Evolutionary conservation across 2,888 invertebrate species (phyloP).

Genomic region (Lithosia quadra): DNA sequence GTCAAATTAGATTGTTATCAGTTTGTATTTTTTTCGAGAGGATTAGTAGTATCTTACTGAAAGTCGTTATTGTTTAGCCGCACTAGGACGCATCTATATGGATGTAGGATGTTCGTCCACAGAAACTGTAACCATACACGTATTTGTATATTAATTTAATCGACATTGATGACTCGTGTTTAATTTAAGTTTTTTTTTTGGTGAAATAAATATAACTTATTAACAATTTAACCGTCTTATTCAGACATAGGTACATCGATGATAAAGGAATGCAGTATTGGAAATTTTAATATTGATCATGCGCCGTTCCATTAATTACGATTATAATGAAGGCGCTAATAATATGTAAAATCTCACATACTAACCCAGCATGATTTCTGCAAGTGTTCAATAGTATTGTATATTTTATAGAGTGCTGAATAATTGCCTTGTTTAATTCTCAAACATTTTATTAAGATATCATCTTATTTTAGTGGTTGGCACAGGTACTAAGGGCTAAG

Average conservation of each 20-base stretch:
- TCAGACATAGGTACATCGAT: background rate
- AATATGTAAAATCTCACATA: conserved; percentile 13
- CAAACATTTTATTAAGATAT: conserved; percentile 66
- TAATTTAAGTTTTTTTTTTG: background rate
- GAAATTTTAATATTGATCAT: conserved; percentile 34
- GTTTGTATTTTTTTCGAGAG: no score
- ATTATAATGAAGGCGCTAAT: conserved; percentile 24
- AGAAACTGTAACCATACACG: no score
- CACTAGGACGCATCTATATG: no score
- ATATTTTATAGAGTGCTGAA: conserved; percentile 39
- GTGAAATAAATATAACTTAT: background rate
- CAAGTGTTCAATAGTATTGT: conserved; percentile 25
- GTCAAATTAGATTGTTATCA: background rate
- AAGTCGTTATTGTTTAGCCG: no score
- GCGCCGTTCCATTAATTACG: conserved; percentile 19
- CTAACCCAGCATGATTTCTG: conserved; percentile 14
- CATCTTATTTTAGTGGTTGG: conserved; percentile 60
- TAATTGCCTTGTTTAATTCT: conserved; percentile 59
- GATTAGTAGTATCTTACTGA: no score
- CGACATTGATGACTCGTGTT: no score
- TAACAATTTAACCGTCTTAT: background rate
- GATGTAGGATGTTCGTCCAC: no score
- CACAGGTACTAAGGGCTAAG: conserved; percentile 32
- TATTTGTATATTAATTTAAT: no score
- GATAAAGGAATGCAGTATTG: background rate